Conservation (phyloP, 2,797 vertebrate species). For the Kryptolebias ocellatus region DNA sequence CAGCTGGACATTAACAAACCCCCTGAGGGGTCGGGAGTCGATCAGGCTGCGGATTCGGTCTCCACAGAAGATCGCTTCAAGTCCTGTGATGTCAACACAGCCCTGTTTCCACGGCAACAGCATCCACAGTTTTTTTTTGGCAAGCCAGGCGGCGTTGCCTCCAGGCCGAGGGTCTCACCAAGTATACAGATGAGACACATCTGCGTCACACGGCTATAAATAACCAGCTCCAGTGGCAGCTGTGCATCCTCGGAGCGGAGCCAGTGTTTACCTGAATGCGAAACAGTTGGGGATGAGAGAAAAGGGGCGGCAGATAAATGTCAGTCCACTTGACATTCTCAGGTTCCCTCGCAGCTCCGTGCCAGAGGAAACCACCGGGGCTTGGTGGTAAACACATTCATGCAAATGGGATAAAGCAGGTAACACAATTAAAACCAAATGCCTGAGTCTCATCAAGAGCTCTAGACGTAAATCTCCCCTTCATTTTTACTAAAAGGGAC, state of each 20-base stretch:
- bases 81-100: conserved; percentile 67
- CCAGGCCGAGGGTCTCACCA: conserved; percentile 58
- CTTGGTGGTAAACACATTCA: conserved; percentile 7
- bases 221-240: conserved; percentile 66
- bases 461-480: background rate
- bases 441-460: background rate
- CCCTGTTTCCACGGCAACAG: conserved; percentile 71
- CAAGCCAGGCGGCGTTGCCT: conserved; percentile 62
- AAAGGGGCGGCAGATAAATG: conserved; percentile 56
- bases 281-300: conserved; percentile 50
- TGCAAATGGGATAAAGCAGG: conserved; percentile 17
- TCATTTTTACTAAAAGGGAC: too few species aligned
- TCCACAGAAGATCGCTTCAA: conserved; percentile 52
- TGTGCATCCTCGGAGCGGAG: conserved; percentile 61
- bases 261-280: conserved; percentile 59
- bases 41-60: conserved; percentile 22
- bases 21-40: background rate
- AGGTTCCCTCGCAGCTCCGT: conserved; percentile 50
- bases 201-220: conserved; percentile 81
- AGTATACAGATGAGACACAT: conserved; percentile 57
- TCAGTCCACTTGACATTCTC: conserved; percentile 67
- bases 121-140: conserved; percentile 60
- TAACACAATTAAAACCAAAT: background rate
- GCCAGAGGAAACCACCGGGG: conserved; percentile 9
- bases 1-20: conserved; percentile 20